These are phyloP conservation scores for Melanotaenia duboulayi DNA, from an alignment of 2,113 vertebrate genomes.

Conservation along the genomic window DNA sequence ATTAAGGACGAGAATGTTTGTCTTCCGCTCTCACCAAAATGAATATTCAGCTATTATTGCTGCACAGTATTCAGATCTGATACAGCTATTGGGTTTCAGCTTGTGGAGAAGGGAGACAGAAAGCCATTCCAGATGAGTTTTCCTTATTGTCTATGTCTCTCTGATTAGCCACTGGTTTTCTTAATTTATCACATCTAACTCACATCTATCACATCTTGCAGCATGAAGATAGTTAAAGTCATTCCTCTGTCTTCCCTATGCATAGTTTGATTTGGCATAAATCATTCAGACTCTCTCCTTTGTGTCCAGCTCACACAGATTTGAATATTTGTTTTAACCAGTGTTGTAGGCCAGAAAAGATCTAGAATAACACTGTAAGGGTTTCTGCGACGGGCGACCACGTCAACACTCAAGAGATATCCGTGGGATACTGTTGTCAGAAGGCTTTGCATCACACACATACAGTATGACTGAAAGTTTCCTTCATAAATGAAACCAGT, in stretches of 20 bases:
- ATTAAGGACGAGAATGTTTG: slow-evolving; percentile 81
- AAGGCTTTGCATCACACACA: slow-evolving; percentile 61
- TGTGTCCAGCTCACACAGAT: slow-evolving; percentile 54
- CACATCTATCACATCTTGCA: slow-evolving; percentile 47
- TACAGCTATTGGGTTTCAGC: slow-evolving; percentile 66
- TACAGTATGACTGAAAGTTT: slow-evolving; percentile 63
- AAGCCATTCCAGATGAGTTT: slow-evolving; percentile 62
- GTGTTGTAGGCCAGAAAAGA: slow-evolving; percentile 70
- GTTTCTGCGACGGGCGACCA: slow-evolving; percentile 45
- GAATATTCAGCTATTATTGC: slow-evolving; percentile 79
- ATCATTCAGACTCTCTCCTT: slow-evolving; percentile 43
- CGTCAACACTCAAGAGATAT: slow-evolving; percentile 60
- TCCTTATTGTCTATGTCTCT: slow-evolving; percentile 48
- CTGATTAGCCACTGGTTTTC: slow-evolving; percentile 45
- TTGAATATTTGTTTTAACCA: slow-evolving; percentile 74
- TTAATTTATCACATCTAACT: slow-evolving; percentile 41
- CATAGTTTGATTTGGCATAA: slow-evolving; percentile 51
- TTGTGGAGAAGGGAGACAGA: slow-evolving; percentile 44
- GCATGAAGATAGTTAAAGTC: slow-evolving; percentile 37
- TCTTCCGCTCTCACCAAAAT: slow-evolving; percentile 77
- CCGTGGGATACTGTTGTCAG: slow-evolving; percentile 66
- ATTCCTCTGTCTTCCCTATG: slow-evolving; percentile 35
- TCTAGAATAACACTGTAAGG: slow-evolving; percentile 68
- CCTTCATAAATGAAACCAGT: slow-evolving; percentile 65
- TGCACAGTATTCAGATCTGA: slow-evolving; percentile 72